Conservation (phyloP, 2,797 vertebrate genomes). For the Pseudomugil gertrudae region DNA sequence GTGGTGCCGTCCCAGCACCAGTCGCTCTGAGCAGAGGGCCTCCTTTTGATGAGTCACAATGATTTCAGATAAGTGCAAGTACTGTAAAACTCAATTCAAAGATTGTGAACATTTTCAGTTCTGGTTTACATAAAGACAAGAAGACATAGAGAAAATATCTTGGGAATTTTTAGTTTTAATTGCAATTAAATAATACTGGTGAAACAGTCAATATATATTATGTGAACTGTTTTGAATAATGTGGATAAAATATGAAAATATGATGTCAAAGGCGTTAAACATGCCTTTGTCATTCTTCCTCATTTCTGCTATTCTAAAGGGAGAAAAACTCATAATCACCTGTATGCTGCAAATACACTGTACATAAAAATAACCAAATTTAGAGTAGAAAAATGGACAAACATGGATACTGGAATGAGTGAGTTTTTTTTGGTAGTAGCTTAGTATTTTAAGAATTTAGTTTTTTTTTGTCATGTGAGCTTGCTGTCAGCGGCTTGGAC, state of each 20-base stretch:
- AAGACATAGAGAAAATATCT: not conserved
- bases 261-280: not conserved
- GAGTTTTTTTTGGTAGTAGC: slow-evolving; percentile 52
- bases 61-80: slow-evolving; percentile 79
- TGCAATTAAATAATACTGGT: not conserved
- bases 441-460: slow-evolving; percentile 38
- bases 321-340: slow-evolving; percentile 14
- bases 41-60: slow-evolving; percentile 76
- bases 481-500: slow-evolving; percentile 51
- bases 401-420: slow-evolving; percentile 25
- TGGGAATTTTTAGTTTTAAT: not conserved
- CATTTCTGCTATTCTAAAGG: too few species aligned
- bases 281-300: not conserved
- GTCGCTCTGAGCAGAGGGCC: slow-evolving; percentile 85
- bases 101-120: not conserved
- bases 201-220: too few species aligned
- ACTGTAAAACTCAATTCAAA: not conserved
- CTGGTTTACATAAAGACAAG: not conserved
- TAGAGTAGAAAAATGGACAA: slow-evolving; percentile 9
- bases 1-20: slow-evolving; percentile 78
- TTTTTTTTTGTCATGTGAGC: slow-evolving; percentile 35
- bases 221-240: not conserved
- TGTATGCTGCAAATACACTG: slow-evolving; percentile 33
- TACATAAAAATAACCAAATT: slow-evolving; percentile 29
- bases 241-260: not conserved